Base-by-base conservation (phyloP, 1,140 invertebrate species). In the Cotesia vestalis region DNA sequence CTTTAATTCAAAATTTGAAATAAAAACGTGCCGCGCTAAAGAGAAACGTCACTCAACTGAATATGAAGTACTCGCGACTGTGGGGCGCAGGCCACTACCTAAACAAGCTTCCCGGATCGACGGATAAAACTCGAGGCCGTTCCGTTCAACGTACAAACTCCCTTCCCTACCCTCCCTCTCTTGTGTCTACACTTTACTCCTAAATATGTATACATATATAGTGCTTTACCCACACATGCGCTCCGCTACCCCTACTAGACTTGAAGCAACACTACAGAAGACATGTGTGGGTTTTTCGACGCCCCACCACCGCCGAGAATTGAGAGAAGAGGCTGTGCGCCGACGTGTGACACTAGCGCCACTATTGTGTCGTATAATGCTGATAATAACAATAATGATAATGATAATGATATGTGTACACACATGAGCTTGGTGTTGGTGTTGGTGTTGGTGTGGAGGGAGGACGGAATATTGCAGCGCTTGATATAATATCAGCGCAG, bases 21-120 rank as follows among this genome's bases (percentile, higher is more conserved):
- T 20, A 57, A 11, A 40, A 57, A 40, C 14, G 55, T 40, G 52
- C 66, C 36, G 35, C 63, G n/a, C 12, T 27, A 27, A 27, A 27
- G 11, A 8, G 4, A 62, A 34, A 70, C 55, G 57, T 59, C n/a
- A 34, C 11, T 59, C 5, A 60, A 52, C 14, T 38, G 52, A 68
- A 55, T 57, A 2, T 57, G 3, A 57, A 80, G 78, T 76, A 81
- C 75, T 79, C 79, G 78, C 82, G 81, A 71, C 78, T 80, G 75
- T 82, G 80, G 84, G 84, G 84, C 83, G 84, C 83, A 82, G 83
- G 81, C 82, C 82, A 83, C 81, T 84, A 81, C 78, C 79, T 83
- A 76, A 82, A 84, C 81, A 81, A 83, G 81, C 82, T 81, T 80
- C 85, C 85, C 84, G 83, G 85, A 86, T 85, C 84, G 85, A 85